These are phyloP conservation scores for Astropecten irregularis DNA, from an alignment of 53 echinoderm and acorn worm species.

Conservation along the genomic window DNA sequence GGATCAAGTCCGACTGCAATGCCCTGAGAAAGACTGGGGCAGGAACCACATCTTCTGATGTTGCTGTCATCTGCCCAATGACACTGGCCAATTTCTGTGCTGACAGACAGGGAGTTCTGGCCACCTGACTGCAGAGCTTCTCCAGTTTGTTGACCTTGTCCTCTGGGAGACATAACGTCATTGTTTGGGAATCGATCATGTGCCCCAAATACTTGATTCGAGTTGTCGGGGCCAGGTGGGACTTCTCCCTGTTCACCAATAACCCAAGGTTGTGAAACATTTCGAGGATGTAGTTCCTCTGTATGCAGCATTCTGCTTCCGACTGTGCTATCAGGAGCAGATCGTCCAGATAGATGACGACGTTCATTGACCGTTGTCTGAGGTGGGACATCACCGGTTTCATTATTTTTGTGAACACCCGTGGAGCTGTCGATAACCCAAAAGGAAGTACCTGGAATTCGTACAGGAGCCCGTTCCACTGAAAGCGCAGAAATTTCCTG, in stretches of 20 bases:
- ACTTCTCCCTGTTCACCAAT: conserved; percentile 54
- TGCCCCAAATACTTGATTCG: conserved; percentile 40
- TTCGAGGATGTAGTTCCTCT: conserved; percentile 3
- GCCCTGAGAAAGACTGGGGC: conserved; percentile 18
- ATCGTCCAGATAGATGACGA: conserved; percentile 60
- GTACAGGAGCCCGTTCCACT: conserved; percentile 16
- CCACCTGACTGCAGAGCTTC: conserved; percentile 15
- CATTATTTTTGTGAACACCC: conserved; percentile 50
- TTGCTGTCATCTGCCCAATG: conserved; percentile 49
- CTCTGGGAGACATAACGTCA: conserved; percentile 47
- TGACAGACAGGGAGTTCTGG: not conserved
- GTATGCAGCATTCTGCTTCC: not conserved
- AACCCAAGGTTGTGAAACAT: conserved; percentile 43
- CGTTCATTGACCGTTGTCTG: conserved; percentile 23
- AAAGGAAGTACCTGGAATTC: conserved; percentile 42
- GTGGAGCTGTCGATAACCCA: conserved; percentile 32
- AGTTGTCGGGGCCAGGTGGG: conserved; percentile 23
- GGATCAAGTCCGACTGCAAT: conserved; percentile 9
- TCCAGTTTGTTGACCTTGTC: conserved; percentile 24
- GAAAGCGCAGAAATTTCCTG: conserved; percentile 40
- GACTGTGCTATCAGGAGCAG: conserved; percentile 24
- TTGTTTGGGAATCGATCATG: conserved; percentile 27
- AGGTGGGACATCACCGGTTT: conserved; percentile 58
- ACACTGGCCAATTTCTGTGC: conserved; percentile 41
- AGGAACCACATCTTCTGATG: conserved; percentile 38